These are phyloP conservation scores for Pomatorhinus ruficollis DNA, from an alignment of 2,113 vertebrate genomes.

Conservation along the genomic window DNA sequence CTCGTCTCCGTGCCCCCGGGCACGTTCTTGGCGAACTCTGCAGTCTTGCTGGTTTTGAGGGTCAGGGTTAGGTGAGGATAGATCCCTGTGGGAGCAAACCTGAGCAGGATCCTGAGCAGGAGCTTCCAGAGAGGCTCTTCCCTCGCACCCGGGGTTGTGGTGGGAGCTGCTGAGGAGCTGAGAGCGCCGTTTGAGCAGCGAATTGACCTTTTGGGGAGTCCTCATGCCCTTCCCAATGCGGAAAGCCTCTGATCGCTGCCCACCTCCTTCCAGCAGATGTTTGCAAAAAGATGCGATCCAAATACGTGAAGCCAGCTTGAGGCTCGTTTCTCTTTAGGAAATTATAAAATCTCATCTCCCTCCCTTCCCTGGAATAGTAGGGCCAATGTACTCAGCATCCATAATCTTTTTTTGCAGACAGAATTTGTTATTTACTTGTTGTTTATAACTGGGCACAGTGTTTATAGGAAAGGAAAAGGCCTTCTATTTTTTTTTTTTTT, in stretches of 20 bases:
- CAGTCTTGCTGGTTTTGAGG: slow-evolving; percentile 2
- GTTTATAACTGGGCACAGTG: background rate
- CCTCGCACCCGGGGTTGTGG: rapidly evolving
- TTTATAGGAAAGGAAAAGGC: background rate
- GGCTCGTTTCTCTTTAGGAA: background rate
- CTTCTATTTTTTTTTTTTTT: background rate
- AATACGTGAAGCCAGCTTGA: background rate
- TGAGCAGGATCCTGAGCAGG: background rate
- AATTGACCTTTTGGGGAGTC: background rate
- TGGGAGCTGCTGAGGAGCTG: background rate
- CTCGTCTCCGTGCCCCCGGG: background rate
- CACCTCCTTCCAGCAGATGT: background rate
- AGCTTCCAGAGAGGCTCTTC: background rate
- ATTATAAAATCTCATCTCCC: background rate
- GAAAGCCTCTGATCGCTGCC: background rate
- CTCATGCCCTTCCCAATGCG: rapidly evolving
- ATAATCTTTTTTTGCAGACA: background rate
- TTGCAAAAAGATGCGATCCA: background rate
- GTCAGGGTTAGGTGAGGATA: slow-evolving; percentile 45
- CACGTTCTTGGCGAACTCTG: background rate
- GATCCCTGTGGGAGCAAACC: background rate
- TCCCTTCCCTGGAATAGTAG: background rate
- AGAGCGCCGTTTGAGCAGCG: rapidly evolving
- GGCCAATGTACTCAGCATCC: rapidly evolving
- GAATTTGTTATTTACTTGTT: background rate